A percentile compares a stretch with the other conserved stretches of the same genome.
These are phyloP conservation scores for Eunapius fragilis DNA, from an alignment of 37 sponge, comb jelly and placozoan species.

Conservation along the genomic window DNA sequence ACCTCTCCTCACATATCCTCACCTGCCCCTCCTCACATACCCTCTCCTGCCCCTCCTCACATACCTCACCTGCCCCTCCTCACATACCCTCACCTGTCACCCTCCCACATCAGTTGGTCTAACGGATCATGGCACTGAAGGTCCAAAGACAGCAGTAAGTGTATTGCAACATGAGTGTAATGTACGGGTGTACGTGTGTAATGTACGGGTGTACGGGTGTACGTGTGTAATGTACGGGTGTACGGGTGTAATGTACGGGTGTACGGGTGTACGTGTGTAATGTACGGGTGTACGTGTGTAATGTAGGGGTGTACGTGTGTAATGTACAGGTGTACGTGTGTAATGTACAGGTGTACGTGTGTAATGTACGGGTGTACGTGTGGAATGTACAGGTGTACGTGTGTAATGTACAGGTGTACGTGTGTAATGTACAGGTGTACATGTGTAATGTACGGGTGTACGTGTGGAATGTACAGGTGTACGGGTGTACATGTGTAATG, in stretches of 20 bases:
- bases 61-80: too few relatives aligned
- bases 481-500: conserved; percentile 11
- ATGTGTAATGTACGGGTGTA: conserved; percentile 1
- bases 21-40: background rate
- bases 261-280: background rate
- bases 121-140: too few relatives aligned
- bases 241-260: conserved; percentile 14
- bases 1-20: background rate
- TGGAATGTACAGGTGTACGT: background rate
- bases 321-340: too few relatives aligned
- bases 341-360: conserved; percentile 1
- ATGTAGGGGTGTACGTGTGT: background rate
- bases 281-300: background rate
- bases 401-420: background rate
- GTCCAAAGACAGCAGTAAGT: background rate
- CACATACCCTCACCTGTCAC: too few relatives aligned
- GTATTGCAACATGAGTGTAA: background rate
- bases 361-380: background rate
- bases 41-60: background rate
- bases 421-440: background rate
- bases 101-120: too few relatives aligned
- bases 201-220: too few relatives aligned
- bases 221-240: background rate
- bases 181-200: background rate
- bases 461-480: background rate